Percentiles rank a stretch among this genome's conserved stretches.
These are phyloP conservation scores for Triplophysa dalaica DNA, from an alignment of 2,113 vertebrate genomes.

Conservation along the genomic window DNA sequence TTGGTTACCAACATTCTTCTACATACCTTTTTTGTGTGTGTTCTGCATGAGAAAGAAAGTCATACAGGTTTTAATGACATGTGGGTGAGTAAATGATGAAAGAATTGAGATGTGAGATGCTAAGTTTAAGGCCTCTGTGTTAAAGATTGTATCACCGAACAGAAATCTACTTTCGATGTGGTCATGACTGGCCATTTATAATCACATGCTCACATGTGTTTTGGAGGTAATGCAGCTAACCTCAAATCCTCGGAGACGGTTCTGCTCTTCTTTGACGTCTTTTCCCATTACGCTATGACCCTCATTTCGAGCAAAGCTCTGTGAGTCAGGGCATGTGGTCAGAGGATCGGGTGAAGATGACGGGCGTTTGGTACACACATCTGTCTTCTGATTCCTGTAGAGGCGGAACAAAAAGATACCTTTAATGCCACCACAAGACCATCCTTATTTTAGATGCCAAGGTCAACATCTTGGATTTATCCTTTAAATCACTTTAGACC, in stretches of 20 bases:
- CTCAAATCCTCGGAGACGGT: conserved; percentile 52
- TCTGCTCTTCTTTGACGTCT: conserved; percentile 57
- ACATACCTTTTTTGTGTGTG: no score
- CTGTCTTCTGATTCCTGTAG: conserved; percentile 63
- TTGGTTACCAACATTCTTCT: no score
- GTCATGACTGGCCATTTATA: conserved; percentile 24
- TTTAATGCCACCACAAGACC: conserved; percentile 6
- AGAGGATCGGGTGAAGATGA: background rate
- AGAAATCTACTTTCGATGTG: conserved; percentile 8
- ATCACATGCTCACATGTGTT: conserved; percentile 10
- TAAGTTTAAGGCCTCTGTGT: background rate
- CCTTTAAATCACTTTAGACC: background rate
- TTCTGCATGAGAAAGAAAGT: no score
- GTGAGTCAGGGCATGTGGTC: conserved; percentile 16
- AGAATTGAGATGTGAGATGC: background rate
- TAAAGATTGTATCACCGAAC: background rate
- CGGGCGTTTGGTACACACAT: background rate
- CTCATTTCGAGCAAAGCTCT: conserved; percentile 1
- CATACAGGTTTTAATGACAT: no score
- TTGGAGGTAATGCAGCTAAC: conserved; percentile 37
- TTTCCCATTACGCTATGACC: conserved; percentile 54
- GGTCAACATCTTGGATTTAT: conserved; percentile 2
- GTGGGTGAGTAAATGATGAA: no score
- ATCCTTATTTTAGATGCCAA: background rate
- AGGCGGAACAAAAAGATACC: conserved; percentile 21